phyloP scores from a whole-genome alignment of 2,113 vertebrate genomes.

The Ibidorhyncha struthersii region DNA sequence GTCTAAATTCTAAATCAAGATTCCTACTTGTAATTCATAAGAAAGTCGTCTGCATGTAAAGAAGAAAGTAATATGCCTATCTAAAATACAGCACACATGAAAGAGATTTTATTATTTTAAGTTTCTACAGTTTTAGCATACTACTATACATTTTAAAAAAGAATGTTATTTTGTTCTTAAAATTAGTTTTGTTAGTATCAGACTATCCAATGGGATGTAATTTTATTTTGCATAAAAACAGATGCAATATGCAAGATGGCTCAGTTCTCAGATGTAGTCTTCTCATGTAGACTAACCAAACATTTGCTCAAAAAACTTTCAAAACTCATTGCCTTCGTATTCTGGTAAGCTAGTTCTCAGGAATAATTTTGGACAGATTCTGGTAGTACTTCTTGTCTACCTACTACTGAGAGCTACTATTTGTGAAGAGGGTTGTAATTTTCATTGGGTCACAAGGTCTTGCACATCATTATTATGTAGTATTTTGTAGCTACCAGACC shows the following conservation, averaged over 20 bases:
- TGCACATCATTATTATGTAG: background rate
- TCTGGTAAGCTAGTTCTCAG: background rate
- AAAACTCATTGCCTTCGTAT: background rate
- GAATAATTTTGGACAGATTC: background rate
- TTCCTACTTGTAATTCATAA: background rate
- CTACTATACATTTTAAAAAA: background rate
- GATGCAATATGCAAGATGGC: background rate
- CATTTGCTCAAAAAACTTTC: background rate
- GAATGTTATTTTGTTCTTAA: background rate
- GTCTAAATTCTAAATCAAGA: background rate
- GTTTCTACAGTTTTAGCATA: background rate
- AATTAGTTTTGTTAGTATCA: background rate
- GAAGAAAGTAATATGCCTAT: background rate
- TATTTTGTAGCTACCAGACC: background rate
- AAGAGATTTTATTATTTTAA: background rate
- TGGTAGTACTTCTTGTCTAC: background rate
- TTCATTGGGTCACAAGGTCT: background rate
- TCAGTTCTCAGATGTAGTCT: background rate
- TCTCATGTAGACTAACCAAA: background rate
- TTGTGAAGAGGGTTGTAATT: background rate
- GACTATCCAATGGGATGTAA: background rate
- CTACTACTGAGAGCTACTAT: background rate
- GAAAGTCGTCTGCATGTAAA: background rate
- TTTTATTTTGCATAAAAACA: background rate
- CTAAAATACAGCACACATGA: background rate